These are phyloP conservation scores for Drosophila mojavensis DNA, from an alignment of 1,140 invertebrate genomes.

Conservation along the genomic window DNA sequence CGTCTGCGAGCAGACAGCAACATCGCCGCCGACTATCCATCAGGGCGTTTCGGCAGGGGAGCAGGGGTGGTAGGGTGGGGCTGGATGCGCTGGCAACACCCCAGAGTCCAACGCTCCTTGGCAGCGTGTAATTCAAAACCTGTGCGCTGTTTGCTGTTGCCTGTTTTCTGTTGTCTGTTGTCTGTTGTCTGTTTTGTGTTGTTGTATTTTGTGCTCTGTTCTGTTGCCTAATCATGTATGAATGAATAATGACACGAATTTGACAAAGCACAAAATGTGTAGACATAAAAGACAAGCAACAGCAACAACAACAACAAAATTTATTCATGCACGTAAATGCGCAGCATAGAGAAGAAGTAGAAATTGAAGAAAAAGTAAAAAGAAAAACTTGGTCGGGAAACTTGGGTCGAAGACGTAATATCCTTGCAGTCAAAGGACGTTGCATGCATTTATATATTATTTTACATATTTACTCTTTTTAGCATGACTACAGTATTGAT, in stretches of 20 bases:
- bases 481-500: too few species aligned
- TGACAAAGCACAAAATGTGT: conserved; percentile 74
- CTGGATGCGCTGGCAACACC: conserved; percentile 22
- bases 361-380: conserved; percentile 41
- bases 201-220: conserved; percentile 42
- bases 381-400: not conserved
- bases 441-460: too few species aligned
- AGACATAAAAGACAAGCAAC: conserved; percentile 67
- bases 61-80: too few species aligned
- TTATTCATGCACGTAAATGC: conserved; percentile 81
- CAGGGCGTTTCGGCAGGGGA: conserved; percentile 12
- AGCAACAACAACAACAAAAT: conserved; percentile 25
- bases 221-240: conserved; percentile 80
- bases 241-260: conserved; percentile 83
- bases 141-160: conserved; percentile 54
- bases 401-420: not conserved
- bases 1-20: conserved; percentile 11
- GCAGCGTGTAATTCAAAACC: conserved; percentile 71
- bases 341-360: conserved; percentile 33
- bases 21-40: conserved; percentile 38
- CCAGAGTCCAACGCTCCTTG: conserved; percentile 24
- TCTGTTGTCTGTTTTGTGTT: conserved; percentile 53
- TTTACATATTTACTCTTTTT: too few species aligned
- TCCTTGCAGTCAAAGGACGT: not conserved
- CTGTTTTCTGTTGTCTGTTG: conserved; percentile 51